Evolutionary conservation across 2,113 vertebrate species (phyloP).

Genomic region (crab-eating macaque (Macaca fascicularis)): DNA sequence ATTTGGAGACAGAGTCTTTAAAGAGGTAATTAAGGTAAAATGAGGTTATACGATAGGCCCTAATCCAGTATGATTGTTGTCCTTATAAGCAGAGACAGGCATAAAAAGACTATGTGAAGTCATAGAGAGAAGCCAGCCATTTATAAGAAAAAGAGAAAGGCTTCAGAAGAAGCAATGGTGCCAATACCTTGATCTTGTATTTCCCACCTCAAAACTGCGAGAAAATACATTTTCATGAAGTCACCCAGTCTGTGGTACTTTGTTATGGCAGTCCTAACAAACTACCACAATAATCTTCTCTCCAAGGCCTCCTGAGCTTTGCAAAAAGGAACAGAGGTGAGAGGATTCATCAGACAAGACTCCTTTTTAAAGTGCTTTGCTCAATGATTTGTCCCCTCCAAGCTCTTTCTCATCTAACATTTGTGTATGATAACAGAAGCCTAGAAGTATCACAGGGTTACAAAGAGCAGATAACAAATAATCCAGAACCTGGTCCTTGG

Average conservation of each 20-base stretch:
- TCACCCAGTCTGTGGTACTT: not conserved
- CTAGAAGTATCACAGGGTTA: not conserved
- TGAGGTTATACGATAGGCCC: not conserved
- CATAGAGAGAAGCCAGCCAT: not conserved
- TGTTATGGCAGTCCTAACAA: not conserved
- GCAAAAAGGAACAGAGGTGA: not conserved
- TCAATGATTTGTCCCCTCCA: not conserved
- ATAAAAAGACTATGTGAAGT: not conserved
- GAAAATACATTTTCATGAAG: not conserved
- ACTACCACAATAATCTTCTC: not conserved
- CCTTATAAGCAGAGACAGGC: not conserved
- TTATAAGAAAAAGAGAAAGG: not conserved
- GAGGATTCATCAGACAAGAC: not conserved
- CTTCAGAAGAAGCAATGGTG: not conserved
- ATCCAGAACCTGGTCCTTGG: not conserved
- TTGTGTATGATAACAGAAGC: not conserved
- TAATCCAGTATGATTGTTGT: too few relatives aligned
- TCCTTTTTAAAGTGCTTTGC: not conserved
- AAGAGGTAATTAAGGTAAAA: not conserved
- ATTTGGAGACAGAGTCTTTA: not conserved
- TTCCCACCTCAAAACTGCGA: not conserved
- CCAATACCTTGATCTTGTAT: not conserved
- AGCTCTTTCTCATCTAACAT: not conserved
- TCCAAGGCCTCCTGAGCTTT: not conserved
- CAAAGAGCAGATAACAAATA: not conserved